phyloP scores from a whole-genome alignment of 1,140 invertebrate species.

The Eriocheir sinensis region DNA sequence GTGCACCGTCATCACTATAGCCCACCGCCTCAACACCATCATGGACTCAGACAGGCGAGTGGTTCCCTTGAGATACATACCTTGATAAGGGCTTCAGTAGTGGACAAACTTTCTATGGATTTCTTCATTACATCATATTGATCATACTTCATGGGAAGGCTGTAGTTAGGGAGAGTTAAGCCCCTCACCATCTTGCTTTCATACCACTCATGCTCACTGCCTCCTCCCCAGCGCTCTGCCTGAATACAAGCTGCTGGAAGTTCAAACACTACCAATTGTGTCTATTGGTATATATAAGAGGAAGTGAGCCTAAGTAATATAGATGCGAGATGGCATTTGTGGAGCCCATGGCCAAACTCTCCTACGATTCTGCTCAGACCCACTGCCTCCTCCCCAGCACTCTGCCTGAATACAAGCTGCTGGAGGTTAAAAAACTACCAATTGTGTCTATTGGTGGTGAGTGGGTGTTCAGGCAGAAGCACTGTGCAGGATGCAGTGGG shows the following conservation, averaged over 20 bases:
- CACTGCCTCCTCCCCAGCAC: background rate
- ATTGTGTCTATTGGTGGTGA: too few species aligned
- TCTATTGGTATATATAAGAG: too few species aligned
- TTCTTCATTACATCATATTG: background rate
- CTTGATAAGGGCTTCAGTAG: background rate
- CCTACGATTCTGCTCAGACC: background rate
- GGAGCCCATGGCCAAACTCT: too few species aligned
- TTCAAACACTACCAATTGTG: too few species aligned
- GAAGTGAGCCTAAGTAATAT: too few species aligned
- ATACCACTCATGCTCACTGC: background rate
- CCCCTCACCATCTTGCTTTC: background rate
- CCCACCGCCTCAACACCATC: slow-evolving; percentile 96
- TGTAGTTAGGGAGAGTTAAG: background rate
- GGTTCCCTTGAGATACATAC: background rate
- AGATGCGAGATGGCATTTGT: too few species aligned
- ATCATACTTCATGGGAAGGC: background rate
- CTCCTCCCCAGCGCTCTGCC: background rate
- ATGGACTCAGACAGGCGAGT: slow-evolving; percentile 87
- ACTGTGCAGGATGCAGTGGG: too few species aligned
- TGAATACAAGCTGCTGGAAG: too few species aligned
- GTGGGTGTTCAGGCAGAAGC: too few species aligned
- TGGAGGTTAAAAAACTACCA: too few species aligned
- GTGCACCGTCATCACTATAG: slow-evolving; percentile 96
- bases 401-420: too few species aligned
- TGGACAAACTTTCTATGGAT: background rate